A percentile compares a stretch with the other conserved stretches of the same genome.
Conservation (phyloP, 2,888 invertebrate genomes). For the Ennomos erosarius region DNA sequence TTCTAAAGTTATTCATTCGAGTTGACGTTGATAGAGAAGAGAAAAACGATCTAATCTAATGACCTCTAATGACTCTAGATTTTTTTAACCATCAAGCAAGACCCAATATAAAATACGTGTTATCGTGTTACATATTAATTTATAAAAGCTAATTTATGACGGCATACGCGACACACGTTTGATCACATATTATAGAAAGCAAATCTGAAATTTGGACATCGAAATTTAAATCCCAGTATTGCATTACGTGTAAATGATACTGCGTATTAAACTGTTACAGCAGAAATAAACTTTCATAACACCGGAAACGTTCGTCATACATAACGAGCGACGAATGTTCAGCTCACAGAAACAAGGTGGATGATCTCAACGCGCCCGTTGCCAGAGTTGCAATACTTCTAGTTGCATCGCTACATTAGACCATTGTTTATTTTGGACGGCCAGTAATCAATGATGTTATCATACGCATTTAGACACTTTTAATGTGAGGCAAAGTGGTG, state of each 20-base stretch:
- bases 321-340: slow-evolving; percentile 45
- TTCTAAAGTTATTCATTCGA: neutral
- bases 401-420: slow-evolving; percentile 54
- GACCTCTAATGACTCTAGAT: too few species aligned
- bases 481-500: slow-evolving; percentile 42
- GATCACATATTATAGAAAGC: slow-evolving; percentile 19
- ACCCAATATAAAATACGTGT: neutral
- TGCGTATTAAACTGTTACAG: slow-evolving; percentile 16
- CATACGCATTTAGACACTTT: slow-evolving; percentile 35
- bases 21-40: too few species aligned
- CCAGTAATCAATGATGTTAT: slow-evolving; percentile 40
- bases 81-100: neutral
- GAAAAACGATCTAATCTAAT: too few species aligned
- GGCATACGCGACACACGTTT: slow-evolving; percentile 8
- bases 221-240: slow-evolving; percentile 26
- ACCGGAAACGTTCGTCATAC: slow-evolving; percentile 54
- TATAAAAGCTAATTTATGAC: neutral
- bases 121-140: too few species aligned
- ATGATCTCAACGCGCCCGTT: slow-evolving; percentile 61
- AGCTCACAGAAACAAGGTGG: slow-evolving; percentile 70
- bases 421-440: slow-evolving; percentile 65
- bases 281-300: slow-evolving; percentile 50
- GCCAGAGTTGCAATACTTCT: slow-evolving; percentile 53
- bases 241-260: slow-evolving; percentile 36
- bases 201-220: slow-evolving; percentile 14